Base-by-base conservation (phyloP, 2,888 invertebrate species). In the Hedya salicella region DNA sequence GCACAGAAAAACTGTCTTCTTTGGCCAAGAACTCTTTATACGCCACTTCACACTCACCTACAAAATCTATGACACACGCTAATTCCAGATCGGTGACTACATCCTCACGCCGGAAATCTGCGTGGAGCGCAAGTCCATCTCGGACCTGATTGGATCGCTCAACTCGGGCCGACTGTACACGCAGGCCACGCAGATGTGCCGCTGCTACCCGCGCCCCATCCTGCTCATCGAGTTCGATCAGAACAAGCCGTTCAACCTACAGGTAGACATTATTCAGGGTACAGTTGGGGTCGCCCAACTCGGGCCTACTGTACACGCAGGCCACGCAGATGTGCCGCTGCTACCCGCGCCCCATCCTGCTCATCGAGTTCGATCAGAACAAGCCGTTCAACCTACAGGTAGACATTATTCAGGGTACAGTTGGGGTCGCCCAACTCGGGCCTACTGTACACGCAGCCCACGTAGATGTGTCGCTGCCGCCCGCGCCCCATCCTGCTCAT, bases 321-420 rank as follows among this genome's bases (percentile, higher is more conserved):
- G 97, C 98, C 72, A 96, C 97, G 44, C 96, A 98, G 69, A 99
- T 99, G 99, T 96, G 95, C 67, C 94, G 98, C 21, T 95, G 95
- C 87, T 98, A 98, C 83, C 93, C 95, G 19, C 95, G 96, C 74
- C 97, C 98, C 0, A 96, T 98, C 87, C 92, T 99, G 39, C 94
- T 99, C 0, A 98, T 99, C 56, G 99, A 99, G 89, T 99, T 99
- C 89, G 98, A 98, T 89, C 96, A 97, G 81, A 97, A 97, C 81
- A 98, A 97, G 86, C 96, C 97, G 0, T 98, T 98, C 81, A 95
- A 96, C 75, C 93, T 98, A 75, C 97, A 97, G 94, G 97, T 96
- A 25, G 25, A 6, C 6, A 25, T 4, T 25, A 25, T 6, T 6
- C 6, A 25, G 25, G 25, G 3, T 25, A 99, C n/a, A n/a, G 72